Evolutionary conservation across 2,888 invertebrate species (phyloP).

Genomic region (Mythimna lalbum): DNA sequence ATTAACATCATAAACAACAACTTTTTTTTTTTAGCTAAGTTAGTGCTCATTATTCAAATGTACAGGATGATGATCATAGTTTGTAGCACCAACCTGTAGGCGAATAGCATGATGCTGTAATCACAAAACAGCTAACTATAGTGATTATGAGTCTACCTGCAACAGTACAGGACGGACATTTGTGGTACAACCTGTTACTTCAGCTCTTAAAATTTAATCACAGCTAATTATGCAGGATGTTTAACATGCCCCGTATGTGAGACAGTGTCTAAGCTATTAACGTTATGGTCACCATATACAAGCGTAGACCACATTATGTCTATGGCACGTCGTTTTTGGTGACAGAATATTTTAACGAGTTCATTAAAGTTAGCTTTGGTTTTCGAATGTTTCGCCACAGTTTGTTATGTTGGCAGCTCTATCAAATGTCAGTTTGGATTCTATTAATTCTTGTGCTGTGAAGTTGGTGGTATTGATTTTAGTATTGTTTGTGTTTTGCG

Average conservation of each 20-base stretch:
- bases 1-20: too few relatives aligned
- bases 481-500: background rate
- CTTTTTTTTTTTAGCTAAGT: too few relatives aligned
- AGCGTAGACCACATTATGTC: constrained; percentile 53
- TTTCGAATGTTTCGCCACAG: constrained; percentile 24
- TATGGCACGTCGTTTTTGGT: constrained; percentile 72
- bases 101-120: constrained; percentile 24
- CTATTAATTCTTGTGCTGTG: constrained; percentile 8
- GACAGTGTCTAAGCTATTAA: constrained; percentile 42
- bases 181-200: constrained; percentile 37
- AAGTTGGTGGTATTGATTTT: constrained; percentile 8
- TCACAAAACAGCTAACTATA: constrained; percentile 24
- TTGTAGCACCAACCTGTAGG: background rate
- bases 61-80: background rate
- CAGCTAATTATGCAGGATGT: constrained; percentile 32
- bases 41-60: background rate
- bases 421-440: constrained; percentile 21
- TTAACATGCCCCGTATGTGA: constrained; percentile 20
- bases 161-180: constrained; percentile 4
- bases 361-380: constrained; percentile 70
- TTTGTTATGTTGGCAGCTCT: constrained; percentile 31
- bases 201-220: constrained; percentile 38
- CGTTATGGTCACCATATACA: constrained; percentile 47
- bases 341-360: constrained; percentile 76
- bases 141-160: constrained; percentile 37